Evolutionary conservation across 2,888 invertebrate species (phyloP).

Genomic region (Microlaimidae sp.): DNA sequence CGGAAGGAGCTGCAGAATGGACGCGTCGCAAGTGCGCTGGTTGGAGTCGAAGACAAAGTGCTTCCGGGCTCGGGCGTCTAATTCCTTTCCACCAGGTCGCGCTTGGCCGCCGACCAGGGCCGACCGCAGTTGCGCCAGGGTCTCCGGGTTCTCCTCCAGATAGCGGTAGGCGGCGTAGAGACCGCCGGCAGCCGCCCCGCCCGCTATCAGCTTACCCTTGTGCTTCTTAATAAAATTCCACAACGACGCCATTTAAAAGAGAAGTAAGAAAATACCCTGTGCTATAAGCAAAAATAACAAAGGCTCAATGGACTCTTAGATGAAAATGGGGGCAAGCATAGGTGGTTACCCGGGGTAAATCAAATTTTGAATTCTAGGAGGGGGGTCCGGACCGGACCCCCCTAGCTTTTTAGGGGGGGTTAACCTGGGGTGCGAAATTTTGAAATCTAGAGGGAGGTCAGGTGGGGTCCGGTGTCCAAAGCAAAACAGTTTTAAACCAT

Average conservation of each 20-base stretch:
- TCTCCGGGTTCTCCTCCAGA: background rate
- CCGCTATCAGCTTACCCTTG: slow-evolving; percentile 16
- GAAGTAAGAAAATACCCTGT: no score
- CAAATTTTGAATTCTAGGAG: no score
- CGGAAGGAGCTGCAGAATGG: slow-evolving; percentile 21
- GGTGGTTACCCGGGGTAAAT: no score
- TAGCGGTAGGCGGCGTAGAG: slow-evolving; percentile 1
- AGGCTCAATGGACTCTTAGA: background rate
- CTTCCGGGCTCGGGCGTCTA: slow-evolving; percentile 17
- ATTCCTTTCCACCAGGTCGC: no score
- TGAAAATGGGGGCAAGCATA: slow-evolving; percentile 4
- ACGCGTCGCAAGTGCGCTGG: slow-evolving; percentile 24
- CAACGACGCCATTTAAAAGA: slow-evolving; percentile 17
- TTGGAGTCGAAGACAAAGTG: slow-evolving; percentile 25
- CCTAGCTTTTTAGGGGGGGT: no score
- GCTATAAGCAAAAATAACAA: no score
- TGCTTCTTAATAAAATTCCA: slow-evolving; percentile 25
- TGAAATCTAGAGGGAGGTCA: no score
- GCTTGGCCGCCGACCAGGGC: background rate
- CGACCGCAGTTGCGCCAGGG: background rate
- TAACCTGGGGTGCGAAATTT: no score
- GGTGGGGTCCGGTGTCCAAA: no score
- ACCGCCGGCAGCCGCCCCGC: slow-evolving; percentile 8
- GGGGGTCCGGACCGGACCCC: no score
- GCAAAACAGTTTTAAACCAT: no score